Base-by-base conservation (phyloP, 1,140 invertebrate genomes). In the Aphaenogaster ashmeadi region DNA sequence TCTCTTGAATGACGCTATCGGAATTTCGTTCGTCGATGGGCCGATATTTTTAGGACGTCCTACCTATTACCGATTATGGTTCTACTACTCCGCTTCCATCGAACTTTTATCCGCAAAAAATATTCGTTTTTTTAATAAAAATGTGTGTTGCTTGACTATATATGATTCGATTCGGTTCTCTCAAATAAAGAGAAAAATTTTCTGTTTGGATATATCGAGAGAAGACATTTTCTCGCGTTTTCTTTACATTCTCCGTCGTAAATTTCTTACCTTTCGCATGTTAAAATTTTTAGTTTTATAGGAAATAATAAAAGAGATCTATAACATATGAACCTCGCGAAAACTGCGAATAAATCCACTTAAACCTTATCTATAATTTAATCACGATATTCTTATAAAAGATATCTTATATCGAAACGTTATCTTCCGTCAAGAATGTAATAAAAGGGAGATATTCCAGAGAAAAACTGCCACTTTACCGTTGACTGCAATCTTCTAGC, bases 1-100 rank as follows among this genome's bases (percentile, higher is more conserved):
- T 41, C 72, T 88, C 56, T 38, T 21, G 52, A 47, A 78, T 87
- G 71, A 52, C 88, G 79, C 89, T 91, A 91, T 90, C 66, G 88
- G 88, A 90, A 89, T 90, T 87, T 90, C 86, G 86, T 52, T 79
- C 56, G 64, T 67, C 88, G 79, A 90, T 89, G 67, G 71, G 56
- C 79, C 77, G 88, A 89, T 86, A 90, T 90, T 72, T 89, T 90
- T 87, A 81, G 56, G 44, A 66, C 62, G 18, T 78, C 80, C 69
- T 80, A 80, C 85, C 86, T 89, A 90, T 89, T 89, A 84, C 69
- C 80, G 80, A 84, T 71, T 84, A 84, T 75, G 56, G 38, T 50
- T 75, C 80, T 60, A 38, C 54, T 75, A 60, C 56, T 72, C 36
- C 52, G 58, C 44, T 21, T 58, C 58, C 52, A 56, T 52, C 62